Evolutionary conservation across 2,113 vertebrate genomes (phyloP), one percentile per base, ranked within the genome.

Genomic region (Bubo bubo): DNA sequence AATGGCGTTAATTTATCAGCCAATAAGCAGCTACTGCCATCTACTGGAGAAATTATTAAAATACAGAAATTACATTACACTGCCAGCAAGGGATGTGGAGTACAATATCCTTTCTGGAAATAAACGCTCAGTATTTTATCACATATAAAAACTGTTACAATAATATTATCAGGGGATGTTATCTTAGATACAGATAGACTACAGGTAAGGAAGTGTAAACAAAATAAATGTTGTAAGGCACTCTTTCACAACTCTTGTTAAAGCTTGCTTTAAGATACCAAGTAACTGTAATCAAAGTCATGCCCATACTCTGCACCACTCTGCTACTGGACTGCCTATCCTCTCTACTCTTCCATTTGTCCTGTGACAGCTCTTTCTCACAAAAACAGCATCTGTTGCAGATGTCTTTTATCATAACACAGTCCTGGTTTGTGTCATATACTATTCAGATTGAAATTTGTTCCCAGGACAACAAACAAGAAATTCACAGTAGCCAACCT

Each of bases 21-120:
- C 39, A 37, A 14, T 52, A 55, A 91, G 81, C 12, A 12, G 23
- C 59, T 94, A 72, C 89, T 90, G 97, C 91, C 97, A 96, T 45
- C 96, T 97, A 35, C 32, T 79, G 96, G 93, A 49, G 34, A 72
- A 83, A 73, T 16, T 20, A 30, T 39, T 73, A 53, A 72, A 95
- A 75, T 20, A 59, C 41, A 85, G 71, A 79, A 59, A 71, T 50
- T 49, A 32, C 14, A 22, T 49, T 58, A 9, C 14, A n/a, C 37
- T 32, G 79, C 18, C 59, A n/a, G 22, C 10, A 73, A 55, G n/a
- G 28, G 34, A 86, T 64, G 14, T 30, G 45, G 13, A 50, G 32
- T 45, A 43, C 5, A 47, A 10, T 22, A 63, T 18, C 34, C 34
- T 58, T 76, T 28, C 41, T 55, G 80, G 24, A 72, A 92, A 79